Percentiles rank a stretch among this genome's conserved stretches.
Conservation (phyloP, 1,140 invertebrate species). For the Galleria mellonella region DNA sequence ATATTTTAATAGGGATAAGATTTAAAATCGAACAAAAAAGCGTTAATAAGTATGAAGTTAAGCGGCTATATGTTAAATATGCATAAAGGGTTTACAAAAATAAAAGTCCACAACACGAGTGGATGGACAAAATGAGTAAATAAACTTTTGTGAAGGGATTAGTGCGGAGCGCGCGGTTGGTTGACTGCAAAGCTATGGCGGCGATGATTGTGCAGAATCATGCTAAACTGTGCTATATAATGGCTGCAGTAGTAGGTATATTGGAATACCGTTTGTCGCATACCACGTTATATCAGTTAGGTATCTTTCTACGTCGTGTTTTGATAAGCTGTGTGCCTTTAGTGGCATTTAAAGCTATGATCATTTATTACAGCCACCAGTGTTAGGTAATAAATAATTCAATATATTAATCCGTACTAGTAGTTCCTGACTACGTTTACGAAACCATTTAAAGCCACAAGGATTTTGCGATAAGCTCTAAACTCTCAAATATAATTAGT, state of each 20-base stretch:
- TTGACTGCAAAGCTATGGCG: conserved; percentile 31
- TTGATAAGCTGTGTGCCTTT: no score
- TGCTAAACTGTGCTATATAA: background rate
- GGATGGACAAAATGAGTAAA: conserved; percentile 46
- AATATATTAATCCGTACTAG: no score
- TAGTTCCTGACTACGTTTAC: no score
- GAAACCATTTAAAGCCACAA: no score
- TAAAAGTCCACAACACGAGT: conserved; percentile 36
- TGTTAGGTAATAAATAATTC: no score
- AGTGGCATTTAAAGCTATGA: no score
- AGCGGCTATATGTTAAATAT: conserved; percentile 22
- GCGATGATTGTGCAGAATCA: conserved; percentile 52
- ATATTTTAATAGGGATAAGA: background rate
- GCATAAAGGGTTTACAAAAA: conserved; percentile 43
- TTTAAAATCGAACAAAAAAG: conserved; percentile 1
- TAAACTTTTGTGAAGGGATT: conserved; percentile 45
- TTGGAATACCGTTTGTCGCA: background rate
- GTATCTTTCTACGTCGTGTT: background rate
- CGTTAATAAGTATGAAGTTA: background rate
- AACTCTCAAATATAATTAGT: no score
- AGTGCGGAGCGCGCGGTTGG: conserved; percentile 39
- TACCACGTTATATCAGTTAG: background rate
- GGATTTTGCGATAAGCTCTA: no score
- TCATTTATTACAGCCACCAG: no score
- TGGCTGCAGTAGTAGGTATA: no score